A percentile compares a stretch with the other conserved stretches of the same genome.
phyloP scores from a whole-genome alignment of 2,888 invertebrate species.

The Celastrina argiolus region DNA sequence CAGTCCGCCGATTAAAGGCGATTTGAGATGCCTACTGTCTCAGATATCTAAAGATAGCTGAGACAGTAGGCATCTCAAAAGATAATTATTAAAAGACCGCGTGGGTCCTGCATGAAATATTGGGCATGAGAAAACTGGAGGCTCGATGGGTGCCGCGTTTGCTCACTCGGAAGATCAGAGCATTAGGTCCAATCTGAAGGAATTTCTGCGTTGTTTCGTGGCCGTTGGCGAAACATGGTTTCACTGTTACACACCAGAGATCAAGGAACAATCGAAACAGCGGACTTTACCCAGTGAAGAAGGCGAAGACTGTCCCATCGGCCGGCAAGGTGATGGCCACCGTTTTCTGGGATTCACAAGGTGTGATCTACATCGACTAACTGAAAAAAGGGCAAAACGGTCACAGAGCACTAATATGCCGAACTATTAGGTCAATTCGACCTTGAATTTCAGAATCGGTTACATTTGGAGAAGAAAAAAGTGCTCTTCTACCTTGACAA shows the following conservation, averaged over 20 bases:
- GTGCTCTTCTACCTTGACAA: background rate
- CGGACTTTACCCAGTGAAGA: constrained; percentile 28
- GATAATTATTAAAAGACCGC: constrained; percentile 34
- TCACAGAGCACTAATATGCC: constrained; percentile 18
- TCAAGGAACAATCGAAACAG: constrained; percentile 31
- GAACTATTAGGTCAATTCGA: background rate
- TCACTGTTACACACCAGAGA: constrained; percentile 40
- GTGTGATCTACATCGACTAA: constrained; percentile 23
- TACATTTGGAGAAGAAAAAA: background rate
- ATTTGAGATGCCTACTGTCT: too few relatives aligned
- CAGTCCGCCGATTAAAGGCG: constrained; percentile 40
- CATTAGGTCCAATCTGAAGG: constrained; percentile 32
- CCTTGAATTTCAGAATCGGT: background rate
- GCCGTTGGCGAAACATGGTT: constrained; percentile 43
- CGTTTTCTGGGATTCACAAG: constrained; percentile 23
- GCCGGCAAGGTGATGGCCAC: constrained; percentile 24
- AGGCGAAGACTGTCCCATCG: background rate
- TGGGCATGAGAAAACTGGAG: constrained; percentile 42
- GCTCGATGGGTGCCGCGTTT: constrained; percentile 41
- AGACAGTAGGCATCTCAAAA: constrained; percentile 39
- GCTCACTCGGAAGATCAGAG: constrained; percentile 34
- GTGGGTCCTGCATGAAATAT: constrained; percentile 36
- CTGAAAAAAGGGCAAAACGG: constrained; percentile 19
- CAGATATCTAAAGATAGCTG: too few relatives aligned
- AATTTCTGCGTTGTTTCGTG: constrained; percentile 39